Base-by-base conservation (phyloP, 2,888 invertebrate genomes). In the Bembecia ichneumoniformis region DNA sequence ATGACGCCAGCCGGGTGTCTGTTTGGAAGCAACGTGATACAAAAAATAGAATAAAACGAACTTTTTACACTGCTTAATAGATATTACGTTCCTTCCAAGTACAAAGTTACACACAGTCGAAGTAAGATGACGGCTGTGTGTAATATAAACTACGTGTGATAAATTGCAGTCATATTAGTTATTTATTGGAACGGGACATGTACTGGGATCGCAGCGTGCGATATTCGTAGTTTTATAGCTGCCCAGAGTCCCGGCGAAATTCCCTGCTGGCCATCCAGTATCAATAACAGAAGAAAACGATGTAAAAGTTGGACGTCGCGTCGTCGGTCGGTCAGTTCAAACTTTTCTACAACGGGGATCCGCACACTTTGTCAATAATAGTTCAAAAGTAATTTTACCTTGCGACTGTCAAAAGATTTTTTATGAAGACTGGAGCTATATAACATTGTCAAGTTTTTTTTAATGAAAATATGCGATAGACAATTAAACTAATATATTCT, bases 351-450 rank as follows among this genome's bases (percentile, higher is more conserved):
- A 67, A 59, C 55, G 60, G 62, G 60, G 68, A 57, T 59, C 59
- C 60, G 60, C 60, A 59, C 66, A 74, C 70, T 78, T 77, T 76
- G 75, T 79, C 79, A 79, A 80, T 80, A 82, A 77, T 78, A 80
- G 67, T 82, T 72, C 54, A 55, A 65, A 77, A 78, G 76, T 77
- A 76, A 78, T 80, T 77, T 70, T 60, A 71, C 72, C 71, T 71
- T 63, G 74, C 71, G 74, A 74, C 72, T 66, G 60, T 66, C 64
- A 64, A 28, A 28, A 66, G 60, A 72, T 74, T 69, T 66, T 79
- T 75, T 73, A 74, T 71, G 72, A 73, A 60, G 59, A 55, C 52
- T 51, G 56, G 58, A 28, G 28, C 9, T 28, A 9, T 28, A 9
- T 28, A 7, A 28, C 28, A 28, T 28, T 7, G 1, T 2, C 28